Evolutionary conservation across 2,888 invertebrate species (phyloP), one percentile per base, ranked within the genome.

Genomic region (Antheraea assamensis): DNA sequence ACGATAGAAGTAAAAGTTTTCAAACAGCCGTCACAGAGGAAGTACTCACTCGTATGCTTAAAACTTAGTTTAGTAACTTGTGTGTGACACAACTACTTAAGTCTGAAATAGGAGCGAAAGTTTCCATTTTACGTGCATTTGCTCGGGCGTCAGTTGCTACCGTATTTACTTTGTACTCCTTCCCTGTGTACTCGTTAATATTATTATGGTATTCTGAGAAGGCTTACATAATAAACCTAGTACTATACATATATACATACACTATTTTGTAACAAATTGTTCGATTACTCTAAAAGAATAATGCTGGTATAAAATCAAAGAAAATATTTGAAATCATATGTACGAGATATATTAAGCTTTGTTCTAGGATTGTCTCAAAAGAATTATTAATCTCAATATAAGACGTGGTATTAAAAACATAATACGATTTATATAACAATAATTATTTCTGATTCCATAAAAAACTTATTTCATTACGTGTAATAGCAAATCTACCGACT

Each of bases 401-500:
- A 42, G 42, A 42, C 13, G 1, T 13, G 13, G 42, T 42, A n/a
- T n/a, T n/a, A n/a, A n/a, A n/a, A n/a, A n/a, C n/a, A n/a, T n/a
- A n/a, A n/a, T n/a, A 42, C 2, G 10, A 42, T 42, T 13, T 1
- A 7, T 52, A 52, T 52, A 21, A 21, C 21, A 52, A 52, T 19
- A 21, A 21, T 52, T 52, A 21, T 52, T 1, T 52, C 21, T 35
- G 10, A 15, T n/a, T 31, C 31, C 21, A 13, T 71, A 35, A 71
- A 1, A 64, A 64, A 64, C 27, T 64, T 58, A 66, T 55, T 35
- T 61, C 24, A 15, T n/a, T 27, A 70, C 35, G 81, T 73, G 75
- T 95, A 95, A 2, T 95, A 98, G 98, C 97, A 71, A 98, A 97
- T 85, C 95, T 97, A 80, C 97, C 98, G 0, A 96, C 96, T 81